Conservation (phyloP, 2,888 invertebrate species). For the Augochlorella aurata region DNA sequence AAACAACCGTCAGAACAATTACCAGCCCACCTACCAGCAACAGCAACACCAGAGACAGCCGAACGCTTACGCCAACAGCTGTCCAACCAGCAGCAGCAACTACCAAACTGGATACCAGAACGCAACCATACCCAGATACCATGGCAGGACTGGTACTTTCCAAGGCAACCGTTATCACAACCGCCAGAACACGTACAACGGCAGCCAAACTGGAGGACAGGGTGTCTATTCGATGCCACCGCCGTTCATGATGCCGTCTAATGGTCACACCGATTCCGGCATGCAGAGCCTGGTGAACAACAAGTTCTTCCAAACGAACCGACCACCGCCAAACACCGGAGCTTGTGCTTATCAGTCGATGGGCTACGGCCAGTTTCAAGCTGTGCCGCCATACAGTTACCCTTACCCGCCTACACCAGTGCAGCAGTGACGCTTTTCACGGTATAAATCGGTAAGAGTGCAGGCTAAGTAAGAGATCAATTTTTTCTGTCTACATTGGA, state of each 20-base stretch:
- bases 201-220: constrained; percentile 71
- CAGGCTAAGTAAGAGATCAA: constrained; percentile 65
- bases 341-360: constrained; percentile 86
- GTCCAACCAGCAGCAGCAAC: constrained; percentile 78
- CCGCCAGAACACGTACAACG: constrained; percentile 68
- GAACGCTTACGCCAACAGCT: constrained; percentile 77
- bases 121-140: constrained; percentile 73
- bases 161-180: constrained; percentile 76
- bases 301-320: constrained; percentile 89
- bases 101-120: constrained; percentile 73
- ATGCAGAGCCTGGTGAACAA: constrained; percentile 85
- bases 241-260: constrained; percentile 83
- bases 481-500: constrained; percentile 54
- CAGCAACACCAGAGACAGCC: constrained; percentile 82
- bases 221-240: constrained; percentile 82
- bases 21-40: constrained; percentile 83
- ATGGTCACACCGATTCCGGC: constrained; percentile 81
- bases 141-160: constrained; percentile 71
- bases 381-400: constrained; percentile 86
- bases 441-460: constrained; percentile 61
- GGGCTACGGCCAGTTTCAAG: constrained; percentile 88
- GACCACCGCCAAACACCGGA: constrained; percentile 84
- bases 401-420: constrained; percentile 87
- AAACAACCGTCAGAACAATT: constrained; percentile 84
- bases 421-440: constrained; percentile 86